These are phyloP conservation scores for Platichthys stellatus DNA, from an alignment of 2,113 vertebrate genomes.

Conservation along the genomic window DNA sequence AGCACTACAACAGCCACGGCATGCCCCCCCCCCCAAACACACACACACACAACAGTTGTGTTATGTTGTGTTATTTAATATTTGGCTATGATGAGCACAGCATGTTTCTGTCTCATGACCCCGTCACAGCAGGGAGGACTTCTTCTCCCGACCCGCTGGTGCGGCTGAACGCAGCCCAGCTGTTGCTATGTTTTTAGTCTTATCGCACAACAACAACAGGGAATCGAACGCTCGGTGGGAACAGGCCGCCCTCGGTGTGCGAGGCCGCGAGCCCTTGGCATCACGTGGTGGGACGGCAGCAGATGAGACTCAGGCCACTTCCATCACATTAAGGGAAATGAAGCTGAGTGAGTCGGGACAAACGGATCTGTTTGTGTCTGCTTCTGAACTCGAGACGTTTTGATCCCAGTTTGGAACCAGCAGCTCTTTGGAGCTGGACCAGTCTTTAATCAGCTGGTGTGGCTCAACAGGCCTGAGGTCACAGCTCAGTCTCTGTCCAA, in stretches of 20 bases:
- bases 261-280: conserved; percentile 42
- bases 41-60: conserved; percentile 85
- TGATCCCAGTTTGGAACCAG: not conserved
- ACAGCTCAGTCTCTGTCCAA: conserved; percentile 3
- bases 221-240: conserved; percentile 41
- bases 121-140: conserved; percentile 62
- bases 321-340: conserved; percentile 23
- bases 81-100: conserved; percentile 77
- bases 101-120: conserved; percentile 75
- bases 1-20: conserved; percentile 89
- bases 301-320: conserved; percentile 35
- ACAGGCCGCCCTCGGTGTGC: conserved; percentile 45
- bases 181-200: conserved; percentile 79
- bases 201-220: conserved; percentile 73
- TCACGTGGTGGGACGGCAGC: conserved; percentile 48
- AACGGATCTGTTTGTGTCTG: conserved; percentile 22
- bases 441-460: not conserved
- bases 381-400: conserved; percentile 8
- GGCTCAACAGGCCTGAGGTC: conserved; percentile 11
- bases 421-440: not conserved
- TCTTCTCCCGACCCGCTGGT: conserved; percentile 39
- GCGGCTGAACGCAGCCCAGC: conserved; percentile 54
- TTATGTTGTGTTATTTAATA: conserved; percentile 92
- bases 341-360: conserved; percentile 9
- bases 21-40: conserved; percentile 75